Evolutionary conservation across 2,797 vertebrate species (phyloP), one percentile per base, ranked within the genome.

Genomic region (Acomys russatus): DNA sequence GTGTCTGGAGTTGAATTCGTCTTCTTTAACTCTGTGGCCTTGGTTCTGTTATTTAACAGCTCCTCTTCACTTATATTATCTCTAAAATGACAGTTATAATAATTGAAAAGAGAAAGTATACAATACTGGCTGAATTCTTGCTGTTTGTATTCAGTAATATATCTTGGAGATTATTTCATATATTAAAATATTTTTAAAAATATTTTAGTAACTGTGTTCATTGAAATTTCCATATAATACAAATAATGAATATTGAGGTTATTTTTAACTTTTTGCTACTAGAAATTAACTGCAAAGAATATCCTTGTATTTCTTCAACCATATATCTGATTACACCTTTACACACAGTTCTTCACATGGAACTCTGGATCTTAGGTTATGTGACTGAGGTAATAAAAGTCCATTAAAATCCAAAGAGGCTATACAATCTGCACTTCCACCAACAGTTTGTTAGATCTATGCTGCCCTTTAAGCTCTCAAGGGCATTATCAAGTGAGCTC

Each of bases 341-440:
- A 56, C 49, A 71, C 64, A 77, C 92, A 91, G 73, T 77, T 86
- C 68, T 77, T 23, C 28, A 89, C 59, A 35, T 59, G 10, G n/a
- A 94, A 82, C 68, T 91, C 54, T 88, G 38, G 51, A 54, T 83
- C 74, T 63, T 73, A 92, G 59, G 74, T 51, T 86, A 85, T 44
- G 14, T 12, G 25, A 85, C 91, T 90, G 92, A 93, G 91, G 51
- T 90, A 66, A 85, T 80, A 90, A 94, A 93, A 83, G 23, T 87
- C 25, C 78, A 51, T 76, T 74, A 44, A 94, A 93, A 93, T 79
- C 38, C 70, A 59, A 95, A 97, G 84, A 71, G 51, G 59, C 94
- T 86, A 95, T 54, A n/a, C 91, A 87, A 92, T 94, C 93, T 93
- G 17, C 38, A 93, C 77, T 94, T 94, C 51, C 12, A 86, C 30